Evolutionary conservation across 2,888 invertebrate species (phyloP).

Genomic region (Macrophya alboannulata): DNA sequence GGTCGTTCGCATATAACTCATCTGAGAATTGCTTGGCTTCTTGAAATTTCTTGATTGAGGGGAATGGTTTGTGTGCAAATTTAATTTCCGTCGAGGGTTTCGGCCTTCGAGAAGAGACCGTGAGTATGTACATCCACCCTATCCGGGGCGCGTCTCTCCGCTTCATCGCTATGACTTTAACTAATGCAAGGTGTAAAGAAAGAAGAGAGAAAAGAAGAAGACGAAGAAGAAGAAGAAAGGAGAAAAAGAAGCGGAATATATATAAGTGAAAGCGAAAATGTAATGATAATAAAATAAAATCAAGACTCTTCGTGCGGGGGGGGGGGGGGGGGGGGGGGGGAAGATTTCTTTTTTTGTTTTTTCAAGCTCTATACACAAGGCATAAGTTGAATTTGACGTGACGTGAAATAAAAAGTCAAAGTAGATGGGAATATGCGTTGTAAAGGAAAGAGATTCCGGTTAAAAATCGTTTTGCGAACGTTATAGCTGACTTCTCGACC

Average conservation of each 20-base stretch:
- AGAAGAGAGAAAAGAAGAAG: neutral
- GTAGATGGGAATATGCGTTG: neutral
- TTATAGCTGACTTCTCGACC: constrained; percentile 31
- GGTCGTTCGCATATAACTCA: constrained; percentile 13
- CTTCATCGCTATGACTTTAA: constrained; percentile 1
- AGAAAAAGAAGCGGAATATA: neutral
- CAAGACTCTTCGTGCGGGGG: neutral
- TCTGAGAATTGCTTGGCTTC: constrained; percentile 40
- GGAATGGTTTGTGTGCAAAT: constrained; percentile 50
- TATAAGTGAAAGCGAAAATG: constrained; percentile 2
- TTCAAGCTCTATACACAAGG: neutral
- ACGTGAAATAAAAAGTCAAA: constrained; percentile 26
- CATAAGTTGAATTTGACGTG: constrained; percentile 14
- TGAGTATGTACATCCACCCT: neutral
- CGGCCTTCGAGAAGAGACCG: neutral
- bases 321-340: neutral
- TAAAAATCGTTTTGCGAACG: constrained; percentile 38
- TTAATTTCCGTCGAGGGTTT: constrained; percentile 47
- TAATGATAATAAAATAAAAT: constrained; percentile 14
- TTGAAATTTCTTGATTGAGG: constrained; percentile 44
- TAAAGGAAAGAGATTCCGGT: neutral
- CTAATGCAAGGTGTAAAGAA: neutral
- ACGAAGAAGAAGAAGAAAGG: neutral
- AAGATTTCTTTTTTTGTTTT: neutral
- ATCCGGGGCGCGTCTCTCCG: neutral